These are phyloP conservation scores for Zosterops lateralis DNA, from an alignment of 2,113 vertebrate genomes.

Conservation along the genomic window DNA sequence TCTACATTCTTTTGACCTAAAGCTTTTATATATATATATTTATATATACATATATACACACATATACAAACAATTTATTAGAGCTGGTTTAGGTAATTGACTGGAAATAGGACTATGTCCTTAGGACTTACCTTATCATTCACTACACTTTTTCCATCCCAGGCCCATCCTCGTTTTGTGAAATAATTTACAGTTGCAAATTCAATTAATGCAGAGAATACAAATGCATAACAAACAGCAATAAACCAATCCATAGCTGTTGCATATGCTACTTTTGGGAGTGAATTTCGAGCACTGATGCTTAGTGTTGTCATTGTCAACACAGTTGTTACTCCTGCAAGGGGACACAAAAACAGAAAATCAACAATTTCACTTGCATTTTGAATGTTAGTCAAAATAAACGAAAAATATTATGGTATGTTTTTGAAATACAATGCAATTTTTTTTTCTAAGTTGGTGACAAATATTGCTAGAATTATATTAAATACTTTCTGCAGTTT, in stretches of 20 bases:
- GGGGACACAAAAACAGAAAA: not conserved
- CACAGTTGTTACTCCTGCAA: slow-evolving; percentile 93
- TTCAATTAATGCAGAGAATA: slow-evolving; percentile 97
- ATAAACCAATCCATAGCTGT: slow-evolving; percentile 99
- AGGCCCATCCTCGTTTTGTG: slow-evolving; percentile 98
- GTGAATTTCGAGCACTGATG: slow-evolving; percentile 94
- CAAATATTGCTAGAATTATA: not conserved
- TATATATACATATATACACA: too few species aligned
- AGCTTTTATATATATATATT: not conserved
- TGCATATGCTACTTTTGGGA: slow-evolving; percentile 97
- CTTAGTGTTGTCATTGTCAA: slow-evolving; percentile 96
- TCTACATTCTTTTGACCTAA: not conserved
- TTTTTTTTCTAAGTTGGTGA: not conserved
- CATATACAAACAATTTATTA: not conserved
- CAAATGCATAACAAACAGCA: slow-evolving; percentile 97
- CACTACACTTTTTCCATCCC: slow-evolving; percentile 97
- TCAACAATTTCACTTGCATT: not conserved
- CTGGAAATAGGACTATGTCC: not conserved
- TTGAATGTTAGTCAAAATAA: not conserved
- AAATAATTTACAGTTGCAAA: slow-evolving; percentile 99
- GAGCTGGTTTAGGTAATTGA: not conserved
- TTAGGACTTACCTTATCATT: slow-evolving; percentile 91
- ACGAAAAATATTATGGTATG: not conserved
- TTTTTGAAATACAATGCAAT: not conserved
- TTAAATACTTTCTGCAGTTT: not conserved